Evolutionary conservation across 2,113 vertebrate genomes (phyloP).

Genomic region (Crotalus tigris): DNA sequence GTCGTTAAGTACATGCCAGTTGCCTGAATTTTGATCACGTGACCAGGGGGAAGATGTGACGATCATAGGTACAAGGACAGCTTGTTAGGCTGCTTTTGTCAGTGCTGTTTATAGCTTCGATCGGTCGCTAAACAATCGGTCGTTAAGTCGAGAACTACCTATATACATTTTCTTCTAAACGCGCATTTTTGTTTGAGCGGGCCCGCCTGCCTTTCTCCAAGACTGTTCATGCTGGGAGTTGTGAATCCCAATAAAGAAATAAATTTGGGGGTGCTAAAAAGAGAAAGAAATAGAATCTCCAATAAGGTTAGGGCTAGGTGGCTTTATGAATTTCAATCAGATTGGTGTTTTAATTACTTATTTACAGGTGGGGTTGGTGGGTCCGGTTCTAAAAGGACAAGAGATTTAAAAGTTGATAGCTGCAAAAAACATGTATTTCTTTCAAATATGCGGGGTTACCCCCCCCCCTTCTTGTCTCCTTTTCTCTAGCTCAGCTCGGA

Average conservation of each 20-base stretch:
- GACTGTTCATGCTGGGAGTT: not conserved
- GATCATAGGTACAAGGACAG: no score
- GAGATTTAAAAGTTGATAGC: no score
- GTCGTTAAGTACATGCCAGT: not conserved
- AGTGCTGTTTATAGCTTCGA: no score
- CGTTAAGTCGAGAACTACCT: no score
- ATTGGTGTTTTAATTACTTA: not conserved
- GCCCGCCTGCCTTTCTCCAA: not conserved
- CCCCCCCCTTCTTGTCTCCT: no score
- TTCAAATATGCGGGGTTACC: not conserved
- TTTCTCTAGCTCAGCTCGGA: not conserved
- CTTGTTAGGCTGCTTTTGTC: no score
- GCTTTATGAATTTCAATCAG: not conserved
- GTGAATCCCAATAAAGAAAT: not conserved
- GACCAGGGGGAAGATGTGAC: no score
- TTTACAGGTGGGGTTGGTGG: not conserved
- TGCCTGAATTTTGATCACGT: not conserved
- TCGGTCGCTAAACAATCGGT: no score
- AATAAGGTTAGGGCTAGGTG: not conserved
- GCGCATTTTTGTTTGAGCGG: not conserved
- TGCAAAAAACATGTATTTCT: not conserved
- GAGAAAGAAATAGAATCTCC: not conserved
- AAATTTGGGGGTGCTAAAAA: not conserved
- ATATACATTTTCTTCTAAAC: no score
- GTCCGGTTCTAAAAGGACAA: not conserved